These are phyloP conservation scores for Brachycybe producta DNA, from an alignment of 2,888 invertebrate genomes.

Conservation along the genomic window DNA sequence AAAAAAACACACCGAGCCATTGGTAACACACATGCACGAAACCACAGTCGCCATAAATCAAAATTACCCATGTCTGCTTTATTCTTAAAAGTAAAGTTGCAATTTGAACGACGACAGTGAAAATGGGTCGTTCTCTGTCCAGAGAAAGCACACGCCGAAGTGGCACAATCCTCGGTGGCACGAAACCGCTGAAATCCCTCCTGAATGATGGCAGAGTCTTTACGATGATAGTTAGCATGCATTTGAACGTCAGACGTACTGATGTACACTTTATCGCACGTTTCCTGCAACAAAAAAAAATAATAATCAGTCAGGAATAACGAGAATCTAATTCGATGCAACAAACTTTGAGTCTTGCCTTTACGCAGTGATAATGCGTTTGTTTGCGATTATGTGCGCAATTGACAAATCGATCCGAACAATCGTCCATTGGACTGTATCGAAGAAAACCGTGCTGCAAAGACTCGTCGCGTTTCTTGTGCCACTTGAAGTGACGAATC, in stretches of 20 bases:
- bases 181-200: conserved; percentile 95
- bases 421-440: conserved; percentile 90
- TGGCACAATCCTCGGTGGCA: conserved; percentile 89
- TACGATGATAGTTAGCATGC: conserved; percentile 97
- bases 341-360: conserved; percentile 40
- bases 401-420: conserved; percentile 62
- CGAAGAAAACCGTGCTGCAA: conserved; percentile 87
- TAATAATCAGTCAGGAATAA: background rate
- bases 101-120: conserved; percentile 81
- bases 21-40: no score
- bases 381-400: conserved; percentile 89
- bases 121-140: conserved; percentile 95
- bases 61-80: conserved; percentile 96
- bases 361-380: conserved; percentile 94
- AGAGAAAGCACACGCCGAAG: conserved; percentile 78
- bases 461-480: conserved; percentile 94
- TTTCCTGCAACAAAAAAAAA: conserved; percentile 33
- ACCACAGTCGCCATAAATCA: background rate
- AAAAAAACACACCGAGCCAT: no score
- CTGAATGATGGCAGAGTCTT: conserved; percentile 92
- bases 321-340: conserved; percentile 11
- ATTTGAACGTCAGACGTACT: conserved; percentile 98
- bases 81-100: conserved; percentile 93
- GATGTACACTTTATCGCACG: conserved; percentile 75
- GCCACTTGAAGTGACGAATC: conserved; percentile 98